Base-by-base conservation (phyloP, 2,888 invertebrate genomes). In the Lapara coniferarum region DNA sequence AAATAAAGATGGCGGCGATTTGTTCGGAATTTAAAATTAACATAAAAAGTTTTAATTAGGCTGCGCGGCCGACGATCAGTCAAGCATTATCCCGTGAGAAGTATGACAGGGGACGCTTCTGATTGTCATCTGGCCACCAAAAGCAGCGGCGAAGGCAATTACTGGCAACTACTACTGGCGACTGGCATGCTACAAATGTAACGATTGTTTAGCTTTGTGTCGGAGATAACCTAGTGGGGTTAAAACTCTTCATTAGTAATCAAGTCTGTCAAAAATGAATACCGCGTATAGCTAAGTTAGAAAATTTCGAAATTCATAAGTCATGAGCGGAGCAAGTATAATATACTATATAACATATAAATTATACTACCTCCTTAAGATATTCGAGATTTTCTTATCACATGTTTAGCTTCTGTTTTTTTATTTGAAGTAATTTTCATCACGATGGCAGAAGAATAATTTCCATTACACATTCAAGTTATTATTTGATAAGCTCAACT, bases 401-500 rank as follows among this genome's bases (percentile, higher is more conserved):
- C 12, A 13, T 51, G 10, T 2, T 51, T 51, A 51, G 51, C 51
- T 51, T 51, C 5, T 51, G 10, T 13, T 51, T 51, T 51, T 51
- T 51, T 51, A 51, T 51, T 3, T 0, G 1, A 51, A 51, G 5
- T 51, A 0, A 13, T 13, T 51, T 51, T 2, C 51, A 51, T 51
- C 10, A 51, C 12, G 51, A 13, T 10, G 4, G 13, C 51, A 12
- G 51, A 12, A 56, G 30, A 30, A 37, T 19, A 46, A 16, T 49
- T 63, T 19, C 19, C 49, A 49, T 63, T 63, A 53, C 53, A 59
- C 46, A 49, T 44, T 14, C 59, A 55, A 25, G 58, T 37, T 46
- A 71, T 25, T n/a, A n/a, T 53, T 53, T 51, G 56, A 68, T 67
- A 71, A 71, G 66, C 69, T 44, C 70, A 63, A 71, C 71, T 71